Base-by-base conservation (phyloP, 2,888 invertebrate genomes). In the Uropetala carovei region DNA sequence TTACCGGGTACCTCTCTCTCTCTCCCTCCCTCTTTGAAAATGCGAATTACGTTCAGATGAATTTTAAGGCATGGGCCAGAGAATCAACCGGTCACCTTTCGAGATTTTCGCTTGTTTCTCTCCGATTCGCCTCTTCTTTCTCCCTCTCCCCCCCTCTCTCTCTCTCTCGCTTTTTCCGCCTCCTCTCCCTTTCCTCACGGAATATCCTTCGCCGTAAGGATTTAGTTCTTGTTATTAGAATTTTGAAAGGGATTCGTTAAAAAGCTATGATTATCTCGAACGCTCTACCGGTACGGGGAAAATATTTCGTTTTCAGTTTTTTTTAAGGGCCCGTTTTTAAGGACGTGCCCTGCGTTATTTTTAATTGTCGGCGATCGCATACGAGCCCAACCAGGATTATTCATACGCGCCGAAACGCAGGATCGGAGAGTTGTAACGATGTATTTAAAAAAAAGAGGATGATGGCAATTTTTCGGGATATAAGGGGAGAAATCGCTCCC, bases 161-260 rank as follows among this genome's bases (percentile, higher is more conserved):
- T n/a, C n/a, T 43, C 43, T 5, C 43, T 43, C 43, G 3, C 43
- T 43, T 43, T n/a, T n/a, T n/a, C n/a, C 43, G 43, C 5, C 43
- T 43, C 43, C 43, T 43, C 43, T 5, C 5, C 43, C 43, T 43
- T 43, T 43, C 43, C 43, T 43, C 43, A 1, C 43, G 43, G 43
- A 1, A 43, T 5, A 43, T 43, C 43, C 43, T 5, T 3, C 3
- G 43, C 43, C 43, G 43, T 27, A 75, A 75, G 75, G 75, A 27
- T 75, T 75, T 75, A 75, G 75, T 75, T 75, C 22, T 75, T 75
- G 75, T 75, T 75, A 75, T 75, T 27, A 75, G 22, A 75, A 27
- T 75, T 75, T 75, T 8, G 75, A 75, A 75, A 75, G 75, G 75
- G 75, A 75, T 75, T 75, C 75, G 75, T 75, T 75, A 75, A 75